Conservation (phyloP, 2,113 vertebrate species). For the Castor canadensis region DNA sequence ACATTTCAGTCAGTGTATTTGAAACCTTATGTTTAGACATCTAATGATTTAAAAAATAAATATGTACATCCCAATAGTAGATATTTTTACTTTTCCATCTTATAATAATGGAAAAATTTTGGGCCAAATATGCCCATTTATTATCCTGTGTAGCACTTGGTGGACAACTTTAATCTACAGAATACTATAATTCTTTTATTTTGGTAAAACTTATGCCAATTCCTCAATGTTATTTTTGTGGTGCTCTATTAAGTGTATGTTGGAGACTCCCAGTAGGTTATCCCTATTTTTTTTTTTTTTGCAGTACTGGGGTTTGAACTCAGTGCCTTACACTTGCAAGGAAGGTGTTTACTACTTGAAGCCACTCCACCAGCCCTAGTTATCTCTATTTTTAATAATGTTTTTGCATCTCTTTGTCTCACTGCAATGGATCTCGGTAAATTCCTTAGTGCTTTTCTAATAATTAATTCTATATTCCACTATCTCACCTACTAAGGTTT, state of each 20-base stretch:
- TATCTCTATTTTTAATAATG: background rate
- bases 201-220: conserved; percentile 26
- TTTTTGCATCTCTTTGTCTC: background rate
- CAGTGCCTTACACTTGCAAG: too few relatives aligned
- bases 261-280: background rate
- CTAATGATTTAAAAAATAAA: background rate
- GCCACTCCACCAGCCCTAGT: too few relatives aligned
- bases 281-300: too few relatives aligned
- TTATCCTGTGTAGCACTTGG: background rate
- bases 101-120: background rate
- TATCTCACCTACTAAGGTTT: background rate
- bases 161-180: background rate
- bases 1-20: background rate
- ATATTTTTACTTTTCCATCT: background rate
- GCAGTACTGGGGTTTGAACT: too few relatives aligned
- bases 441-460: background rate
- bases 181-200: background rate
- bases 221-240: background rate
- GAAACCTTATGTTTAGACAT: conserved; percentile 24
- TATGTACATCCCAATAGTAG: background rate
- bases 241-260: background rate
- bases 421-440: background rate
- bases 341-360: too few relatives aligned
- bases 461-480: background rate
- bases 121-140: background rate